Conservation (phyloP, 35 echinoderm and acorn worm genomes). For the Apostichopus parvimensis region DNA sequence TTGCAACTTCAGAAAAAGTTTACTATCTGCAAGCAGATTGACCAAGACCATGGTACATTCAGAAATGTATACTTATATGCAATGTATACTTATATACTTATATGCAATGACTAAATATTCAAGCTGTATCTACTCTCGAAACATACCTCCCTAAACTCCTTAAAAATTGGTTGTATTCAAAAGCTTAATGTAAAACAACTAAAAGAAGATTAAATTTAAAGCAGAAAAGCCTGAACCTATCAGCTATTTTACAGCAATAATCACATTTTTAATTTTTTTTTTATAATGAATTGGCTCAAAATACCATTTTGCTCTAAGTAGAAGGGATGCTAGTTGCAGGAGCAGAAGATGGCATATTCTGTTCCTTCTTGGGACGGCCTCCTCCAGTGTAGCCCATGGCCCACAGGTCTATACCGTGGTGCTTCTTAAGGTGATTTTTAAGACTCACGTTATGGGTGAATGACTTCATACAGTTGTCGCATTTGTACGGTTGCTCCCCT, state of each 20-base stretch:
- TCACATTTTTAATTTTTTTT: no score
- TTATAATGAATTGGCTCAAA: not conserved
- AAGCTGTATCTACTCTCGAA: not conserved
- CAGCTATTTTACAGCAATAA: no score
- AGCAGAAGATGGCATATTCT: not conserved
- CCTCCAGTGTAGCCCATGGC: slow-evolving; percentile 57
- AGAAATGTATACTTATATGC: no score
- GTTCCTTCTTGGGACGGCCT: slow-evolving; percentile 50
- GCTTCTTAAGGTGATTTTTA: slow-evolving; percentile 56
- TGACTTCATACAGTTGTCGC: slow-evolving; percentile 57
- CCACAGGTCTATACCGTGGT: slow-evolving; percentile 61
- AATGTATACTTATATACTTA: no score
- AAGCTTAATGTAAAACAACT: not conserved
- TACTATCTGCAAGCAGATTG: no score
- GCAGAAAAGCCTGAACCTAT: no score
- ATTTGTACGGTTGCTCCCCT: slow-evolving; percentile 60
- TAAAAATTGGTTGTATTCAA: not conserved
- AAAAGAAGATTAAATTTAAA: no score
- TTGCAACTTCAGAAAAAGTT: no score
- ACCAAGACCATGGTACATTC: no score
- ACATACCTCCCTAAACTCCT: no score
- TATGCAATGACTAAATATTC: not conserved
- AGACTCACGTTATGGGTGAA: slow-evolving; percentile 68
- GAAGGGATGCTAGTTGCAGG: not conserved
- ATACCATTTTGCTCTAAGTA: not conserved